phyloP scores from a whole-genome alignment of 1,140 invertebrate genomes.

The Nautilus pompilius region DNA sequence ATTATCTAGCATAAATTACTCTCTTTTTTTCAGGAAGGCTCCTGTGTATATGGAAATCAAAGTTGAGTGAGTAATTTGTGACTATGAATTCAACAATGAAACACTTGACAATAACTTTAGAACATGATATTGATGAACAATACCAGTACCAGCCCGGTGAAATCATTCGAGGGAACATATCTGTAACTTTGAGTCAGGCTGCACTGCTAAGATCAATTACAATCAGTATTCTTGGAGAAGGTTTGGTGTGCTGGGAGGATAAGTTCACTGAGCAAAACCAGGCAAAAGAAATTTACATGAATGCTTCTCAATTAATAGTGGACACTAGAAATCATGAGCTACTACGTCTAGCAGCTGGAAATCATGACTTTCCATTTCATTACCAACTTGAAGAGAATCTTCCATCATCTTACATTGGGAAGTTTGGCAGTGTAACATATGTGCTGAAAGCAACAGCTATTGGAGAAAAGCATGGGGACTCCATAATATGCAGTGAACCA shows the following conservation, averaged over 20 bases:
- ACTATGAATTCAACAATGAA: conserved; percentile 19
- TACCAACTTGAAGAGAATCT: conserved; percentile 47
- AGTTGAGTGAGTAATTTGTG: too few relatives aligned
- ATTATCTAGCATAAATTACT: too few relatives aligned
- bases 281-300: conserved; percentile 46
- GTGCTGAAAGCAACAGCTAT: conserved; percentile 43
- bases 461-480: conserved; percentile 34
- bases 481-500: conserved; percentile 48
- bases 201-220: conserved; percentile 27
- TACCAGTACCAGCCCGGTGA: conserved; percentile 55
- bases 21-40: too few relatives aligned
- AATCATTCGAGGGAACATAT: conserved; percentile 38
- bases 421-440: conserved; percentile 54
- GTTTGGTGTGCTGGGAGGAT: conserved; percentile 45
- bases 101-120: conserved; percentile 35
- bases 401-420: conserved; percentile 54
- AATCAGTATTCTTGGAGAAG: conserved; percentile 38
- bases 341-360: conserved; percentile 24
- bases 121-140: conserved; percentile 55
- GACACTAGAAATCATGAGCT: conserved; percentile 16
- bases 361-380: conserved; percentile 44
- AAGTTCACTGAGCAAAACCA: conserved; percentile 17
- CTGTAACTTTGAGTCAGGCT: conserved; percentile 15
- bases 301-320: conserved; percentile 31
- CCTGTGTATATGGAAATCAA: too few relatives aligned